phyloP scores from a whole-genome alignment of 2,113 vertebrate genomes.

The Zapornia atra region DNA sequence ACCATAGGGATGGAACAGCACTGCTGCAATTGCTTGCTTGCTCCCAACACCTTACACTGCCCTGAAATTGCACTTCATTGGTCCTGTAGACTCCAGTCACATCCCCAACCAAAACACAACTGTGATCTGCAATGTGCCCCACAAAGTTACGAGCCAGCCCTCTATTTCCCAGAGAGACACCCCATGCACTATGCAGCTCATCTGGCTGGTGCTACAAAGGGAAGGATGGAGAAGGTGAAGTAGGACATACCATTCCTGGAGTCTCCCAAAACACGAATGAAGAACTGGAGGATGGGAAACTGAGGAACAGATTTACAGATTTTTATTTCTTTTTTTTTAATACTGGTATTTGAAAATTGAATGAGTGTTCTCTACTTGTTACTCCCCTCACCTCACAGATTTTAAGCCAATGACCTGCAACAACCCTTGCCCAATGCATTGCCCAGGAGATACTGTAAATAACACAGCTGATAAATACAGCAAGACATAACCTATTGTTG shows the following conservation, averaged over 20 bases:
- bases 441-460: neutral
- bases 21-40: neutral
- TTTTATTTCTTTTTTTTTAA: neutral
- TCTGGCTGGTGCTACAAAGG: rapidly evolving
- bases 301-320: neutral
- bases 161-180: neutral
- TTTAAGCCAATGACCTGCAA: neutral
- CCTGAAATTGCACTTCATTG: neutral
- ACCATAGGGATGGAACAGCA: neutral
- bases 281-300: neutral
- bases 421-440: neutral
- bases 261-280: neutral
- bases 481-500: neutral
- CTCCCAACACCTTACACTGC: neutral
- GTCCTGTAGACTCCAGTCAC: neutral
- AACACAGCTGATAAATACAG: neutral
- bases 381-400: neutral
- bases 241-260: neutral
- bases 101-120: neutral
- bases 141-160: neutral
- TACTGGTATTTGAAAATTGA: neutral
- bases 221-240: neutral
- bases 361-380: neutral
- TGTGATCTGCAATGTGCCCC: neutral
- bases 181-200: neutral